phyloP scores from a whole-genome alignment of 2,113 vertebrate genomes.

The Atlantisia rogersi region DNA sequence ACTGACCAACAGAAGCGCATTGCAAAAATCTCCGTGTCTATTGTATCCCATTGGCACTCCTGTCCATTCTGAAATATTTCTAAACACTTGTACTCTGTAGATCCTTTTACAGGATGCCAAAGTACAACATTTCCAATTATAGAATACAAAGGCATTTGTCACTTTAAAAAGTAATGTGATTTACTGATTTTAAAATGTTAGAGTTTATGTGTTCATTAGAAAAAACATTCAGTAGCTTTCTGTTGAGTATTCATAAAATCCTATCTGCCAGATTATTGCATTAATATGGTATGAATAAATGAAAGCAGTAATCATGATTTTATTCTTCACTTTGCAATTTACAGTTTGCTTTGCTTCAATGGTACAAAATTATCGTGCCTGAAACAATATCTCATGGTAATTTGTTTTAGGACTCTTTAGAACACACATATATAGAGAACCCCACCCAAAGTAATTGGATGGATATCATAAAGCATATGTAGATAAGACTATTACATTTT shows the following conservation, averaged over 20 bases:
- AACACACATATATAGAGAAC: neutral
- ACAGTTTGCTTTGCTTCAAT: conserved; percentile 67
- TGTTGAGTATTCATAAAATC: conserved; percentile 73
- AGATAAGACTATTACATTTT: neutral
- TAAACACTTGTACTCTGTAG: neutral
- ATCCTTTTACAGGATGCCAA: neutral
- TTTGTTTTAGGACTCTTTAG: conserved; percentile 48
- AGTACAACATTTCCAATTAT: neutral
- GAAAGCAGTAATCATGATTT: conserved; percentile 76
- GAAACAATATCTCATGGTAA: conserved; percentile 37
- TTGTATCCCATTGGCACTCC: neutral
- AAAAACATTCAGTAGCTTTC: conserved; percentile 29
- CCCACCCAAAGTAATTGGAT: neutral
- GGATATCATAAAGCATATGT: neutral
- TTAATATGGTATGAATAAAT: conserved; percentile 77
- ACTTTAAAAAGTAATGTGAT: conserved; percentile 35
- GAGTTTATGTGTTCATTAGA: conserved; percentile 48
- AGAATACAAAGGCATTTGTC: neutral
- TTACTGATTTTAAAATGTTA: conserved; percentile 24
- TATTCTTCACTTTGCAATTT: conserved; percentile 74
- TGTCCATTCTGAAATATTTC: neutral
- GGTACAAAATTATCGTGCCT: conserved; percentile 59
- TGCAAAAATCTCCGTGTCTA: neutral
- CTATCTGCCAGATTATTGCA: conserved; percentile 71
- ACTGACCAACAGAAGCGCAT: accelerated